A percentile compares a stretch with the other conserved stretches of the same genome.
Conservation (phyloP, 2,113 vertebrate genomes). For the Stercorarius parasiticus region DNA sequence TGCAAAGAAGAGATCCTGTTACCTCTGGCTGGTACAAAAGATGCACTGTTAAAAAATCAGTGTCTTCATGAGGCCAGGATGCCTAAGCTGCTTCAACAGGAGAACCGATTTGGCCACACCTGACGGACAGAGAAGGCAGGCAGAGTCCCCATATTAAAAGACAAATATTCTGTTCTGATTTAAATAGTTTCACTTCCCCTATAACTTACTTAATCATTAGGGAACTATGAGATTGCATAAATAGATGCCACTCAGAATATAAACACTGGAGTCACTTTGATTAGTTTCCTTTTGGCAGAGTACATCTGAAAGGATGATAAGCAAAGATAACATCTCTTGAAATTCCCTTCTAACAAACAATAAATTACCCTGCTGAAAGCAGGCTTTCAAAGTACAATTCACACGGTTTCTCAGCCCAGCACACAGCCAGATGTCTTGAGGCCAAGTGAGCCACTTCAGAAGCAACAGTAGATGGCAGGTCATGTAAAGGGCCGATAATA, state of each 20-base stretch:
- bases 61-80: neutral
- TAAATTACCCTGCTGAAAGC: conserved; percentile 14
- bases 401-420: neutral
- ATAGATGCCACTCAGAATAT: conserved; percentile 29
- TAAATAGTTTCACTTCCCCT: neutral
- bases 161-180: conserved; percentile 32
- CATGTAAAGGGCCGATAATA: neutral
- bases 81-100: neutral
- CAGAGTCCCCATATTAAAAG: neutral
- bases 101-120: neutral
- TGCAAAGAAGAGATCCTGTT: neutral
- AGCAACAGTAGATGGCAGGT: neutral
- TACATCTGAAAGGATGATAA: conserved; percentile 33
- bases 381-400: neutral
- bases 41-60: neutral
- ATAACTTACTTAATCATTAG: neutral
- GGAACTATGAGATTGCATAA: conserved; percentile 29
- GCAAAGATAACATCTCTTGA: conserved; percentile 27
- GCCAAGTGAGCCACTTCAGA: neutral
- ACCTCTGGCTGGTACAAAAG: neutral
- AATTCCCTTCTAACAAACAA: conserved; percentile 26
- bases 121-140: neutral
- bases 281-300: conserved; percentile 8
- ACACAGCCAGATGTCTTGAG: neutral
- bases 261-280: conserved; percentile 5